These are phyloP conservation scores for Ictalurus punctatus DNA, from an alignment of 2,113 vertebrate species.

Conservation along the genomic window DNA sequence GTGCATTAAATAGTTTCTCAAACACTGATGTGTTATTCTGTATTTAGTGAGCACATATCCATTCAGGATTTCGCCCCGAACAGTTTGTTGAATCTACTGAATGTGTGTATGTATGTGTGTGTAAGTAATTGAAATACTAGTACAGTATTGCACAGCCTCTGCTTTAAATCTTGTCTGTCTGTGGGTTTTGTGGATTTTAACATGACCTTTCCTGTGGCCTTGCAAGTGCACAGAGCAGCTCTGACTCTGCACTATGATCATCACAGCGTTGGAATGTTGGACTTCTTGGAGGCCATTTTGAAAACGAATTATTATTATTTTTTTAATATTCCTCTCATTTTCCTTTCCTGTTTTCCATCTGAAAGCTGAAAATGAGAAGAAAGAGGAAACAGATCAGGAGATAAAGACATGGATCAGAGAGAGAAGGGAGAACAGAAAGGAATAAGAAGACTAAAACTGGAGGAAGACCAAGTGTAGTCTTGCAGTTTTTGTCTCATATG, in stretches of 20 bases:
- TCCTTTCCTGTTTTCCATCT: conserved; percentile 24
- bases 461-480: background rate
- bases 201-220: conserved; percentile 54
- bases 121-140: background rate
- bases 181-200: background rate
- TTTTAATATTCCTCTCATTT: background rate
- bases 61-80: background rate
- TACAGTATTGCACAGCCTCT: background rate
- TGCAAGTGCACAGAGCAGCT: conserved; percentile 49
- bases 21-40: background rate
- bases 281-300: conserved; percentile 41
- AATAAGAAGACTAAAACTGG: background rate
- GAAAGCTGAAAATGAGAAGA: background rate
- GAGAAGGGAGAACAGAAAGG: background rate
- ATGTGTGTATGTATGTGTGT: background rate
- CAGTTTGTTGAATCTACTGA: background rate
- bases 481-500: background rate
- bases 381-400: background rate
- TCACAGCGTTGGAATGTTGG: conserved; percentile 66
- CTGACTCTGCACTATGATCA: conserved; percentile 13
- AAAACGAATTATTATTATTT: conserved; percentile 26
- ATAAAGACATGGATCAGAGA: background rate
- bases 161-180: background rate
- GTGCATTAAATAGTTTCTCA: background rate
- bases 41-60: background rate